Base-by-base conservation (phyloP, 2,113 vertebrate species). In the Oncorhynchus tshawytscha region DNA sequence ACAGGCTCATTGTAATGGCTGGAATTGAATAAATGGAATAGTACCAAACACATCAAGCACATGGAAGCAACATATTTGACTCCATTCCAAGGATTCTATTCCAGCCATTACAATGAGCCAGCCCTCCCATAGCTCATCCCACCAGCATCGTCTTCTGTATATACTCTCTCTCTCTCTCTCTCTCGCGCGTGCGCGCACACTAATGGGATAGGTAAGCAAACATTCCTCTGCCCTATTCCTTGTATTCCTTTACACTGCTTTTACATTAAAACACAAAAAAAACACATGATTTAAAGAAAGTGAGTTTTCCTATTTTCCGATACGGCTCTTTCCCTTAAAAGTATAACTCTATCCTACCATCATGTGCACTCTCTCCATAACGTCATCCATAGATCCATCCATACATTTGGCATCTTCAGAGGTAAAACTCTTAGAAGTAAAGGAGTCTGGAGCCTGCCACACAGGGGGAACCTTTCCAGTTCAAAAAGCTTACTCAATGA, bases 371-470 rank as follows among this genome's bases (percentile, higher is more conserved):
- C 68, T 74, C 68, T 3, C 0, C 8, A 9, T 16, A 57, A 16
- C 16, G 20, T 1, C 24, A 80, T 68, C 76, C 78, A 70, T 24
- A 3, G 45, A 84, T 79, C 68, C 9, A 49, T 84, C 84, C 68
- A 39, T 22, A 25, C 73, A 69, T 24, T 25, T 82, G 82, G 86
- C 84, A 71, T 84, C 76, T 81, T 78, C 79, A 85, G 86, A 82
- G 80, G 51, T 51, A 51, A 13, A 81, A 81, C 9, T 45, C 9
- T 45, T 45, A 11, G 39, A 45, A 45, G 39, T 45, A 2, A 45
- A 45, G 9, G 39, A 45, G 39, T 9, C 34, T 39, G 34, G 34
- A 39, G 34, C 39, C 39, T 45, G 39, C 39, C 39, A 45, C 7
- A 45, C 39, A 39, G 39, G 39, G 39, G 39, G 39, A 45, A 11